Base-by-base conservation (phyloP, 2,113 vertebrate species). In the Monarcha castaneiventris region DNA sequence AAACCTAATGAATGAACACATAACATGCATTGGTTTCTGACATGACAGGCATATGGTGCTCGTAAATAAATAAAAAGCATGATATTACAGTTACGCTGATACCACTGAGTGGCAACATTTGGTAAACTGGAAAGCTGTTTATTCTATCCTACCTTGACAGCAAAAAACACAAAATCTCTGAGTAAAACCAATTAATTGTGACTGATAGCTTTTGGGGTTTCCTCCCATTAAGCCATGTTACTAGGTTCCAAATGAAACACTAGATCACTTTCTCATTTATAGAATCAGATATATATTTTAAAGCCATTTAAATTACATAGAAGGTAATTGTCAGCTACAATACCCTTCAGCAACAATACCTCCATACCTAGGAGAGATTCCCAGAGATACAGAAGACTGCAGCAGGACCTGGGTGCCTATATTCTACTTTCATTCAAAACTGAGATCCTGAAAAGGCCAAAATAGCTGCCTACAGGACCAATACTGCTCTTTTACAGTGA, bases 61-160 rank as follows among this genome's bases (percentile, higher is more conserved):
- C 97, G 98, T 98, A 97, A 98, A 98, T 98, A 98, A 98, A 97
- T 98, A 89, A 98, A 97, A 96, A 97, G 92, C 82, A 77, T 93
- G 77, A 91, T 94, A 94, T 91, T 98, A 97, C 96, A 98, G 95
- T 98, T 98, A 96, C 5, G 4, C 87, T 78, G 88, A 93, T 90
- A 87, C 92, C 80, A 84, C 86, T 90, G 90, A 95, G 82, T 85
- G 80, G 96, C 44, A 97, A 96, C 98, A 98, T 98, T 97, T 98
- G 98, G 97, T 96, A 95, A 98, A 91, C 97, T 97, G 89, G 95
- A 90, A 96, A 91, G 74, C 95, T 96, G 94, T 97, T 85, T 90
- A 49, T 23, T 75, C 74, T n/a, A 25, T 80, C 89, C 93, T 93
- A 84, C 85, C 96, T 80, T 74, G 9, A 94, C 73, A 97, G 80